Evolutionary conservation across 2,888 invertebrate species (phyloP).

Genomic region (Acanthosepion pharaonis): DNA sequence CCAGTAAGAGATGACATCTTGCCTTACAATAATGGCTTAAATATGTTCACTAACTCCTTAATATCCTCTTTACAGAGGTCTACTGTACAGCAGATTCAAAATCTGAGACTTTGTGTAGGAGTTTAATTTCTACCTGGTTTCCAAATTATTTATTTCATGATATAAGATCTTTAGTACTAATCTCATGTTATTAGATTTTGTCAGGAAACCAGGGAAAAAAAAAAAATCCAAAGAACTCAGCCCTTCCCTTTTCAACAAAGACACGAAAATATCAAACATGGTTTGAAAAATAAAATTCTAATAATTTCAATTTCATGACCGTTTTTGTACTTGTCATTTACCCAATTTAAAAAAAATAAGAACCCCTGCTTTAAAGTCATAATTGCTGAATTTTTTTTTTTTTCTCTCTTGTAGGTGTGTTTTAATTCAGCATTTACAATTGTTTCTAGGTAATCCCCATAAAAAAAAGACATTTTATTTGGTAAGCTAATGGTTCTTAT

Average conservation of each 20-base stretch:
- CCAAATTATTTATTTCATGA: constrained; percentile 14
- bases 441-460: no score
- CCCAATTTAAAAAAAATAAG: no score
- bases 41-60: not conserved
- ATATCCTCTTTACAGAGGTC: not conserved
- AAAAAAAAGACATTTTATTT: no score
- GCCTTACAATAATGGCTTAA: not conserved
- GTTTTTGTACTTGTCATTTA: constrained; percentile 33
- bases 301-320: not conserved
- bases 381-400: no score
- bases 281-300: constrained; percentile 10
- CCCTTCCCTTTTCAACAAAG: not conserved
- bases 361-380: no score
- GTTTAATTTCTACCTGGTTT: not conserved
- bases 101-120: not conserved
- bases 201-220: not conserved
- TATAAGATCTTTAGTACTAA: not conserved
- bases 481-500: no score
- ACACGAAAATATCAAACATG: not conserved
- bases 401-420: no score
- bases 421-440: not conserved
- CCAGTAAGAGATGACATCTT: not conserved
- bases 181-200: not conserved
- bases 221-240: not conserved
- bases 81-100: not conserved